These are phyloP conservation scores for Cheirogaleus major DNA, from an alignment of 2,797 vertebrate genomes.

Conservation along the genomic window DNA sequence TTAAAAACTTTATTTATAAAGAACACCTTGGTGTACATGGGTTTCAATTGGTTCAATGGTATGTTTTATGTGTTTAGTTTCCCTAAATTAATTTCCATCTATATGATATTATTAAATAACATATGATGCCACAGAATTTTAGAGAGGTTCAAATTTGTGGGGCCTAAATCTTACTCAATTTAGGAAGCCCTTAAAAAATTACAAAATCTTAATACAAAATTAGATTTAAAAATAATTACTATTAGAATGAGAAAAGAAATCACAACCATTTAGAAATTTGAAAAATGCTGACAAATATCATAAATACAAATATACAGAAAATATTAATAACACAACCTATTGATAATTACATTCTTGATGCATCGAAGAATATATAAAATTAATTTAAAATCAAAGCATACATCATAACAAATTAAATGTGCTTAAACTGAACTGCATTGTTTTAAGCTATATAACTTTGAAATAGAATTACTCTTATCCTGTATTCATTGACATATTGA, in stretches of 20 bases:
- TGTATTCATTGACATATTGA: neutral
- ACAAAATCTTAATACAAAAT: neutral
- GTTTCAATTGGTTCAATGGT: neutral
- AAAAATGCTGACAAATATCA: neutral
- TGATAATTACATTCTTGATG: neutral
- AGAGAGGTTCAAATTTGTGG: neutral
- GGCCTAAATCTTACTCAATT: neutral
- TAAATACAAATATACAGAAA: neutral
- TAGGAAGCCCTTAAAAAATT: neutral
- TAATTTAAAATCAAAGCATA: neutral
- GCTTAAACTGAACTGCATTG: neutral
- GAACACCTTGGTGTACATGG: rapidly evolving
- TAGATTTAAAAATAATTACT: neutral
- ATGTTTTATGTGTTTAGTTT: neutral
- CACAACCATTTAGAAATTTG: neutral
- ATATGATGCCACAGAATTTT: neutral
- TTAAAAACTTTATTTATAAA: neutral
- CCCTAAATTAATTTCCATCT: neutral
- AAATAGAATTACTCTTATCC: neutral
- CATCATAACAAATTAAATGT: neutral
- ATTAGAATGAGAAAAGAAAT: neutral
- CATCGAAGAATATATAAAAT: neutral
- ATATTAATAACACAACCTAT: neutral
- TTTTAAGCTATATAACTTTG: neutral
- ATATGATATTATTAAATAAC: neutral